phyloP scores from a whole-genome alignment of 2,888 invertebrate genomes.

The Dioctria linearis region DNA sequence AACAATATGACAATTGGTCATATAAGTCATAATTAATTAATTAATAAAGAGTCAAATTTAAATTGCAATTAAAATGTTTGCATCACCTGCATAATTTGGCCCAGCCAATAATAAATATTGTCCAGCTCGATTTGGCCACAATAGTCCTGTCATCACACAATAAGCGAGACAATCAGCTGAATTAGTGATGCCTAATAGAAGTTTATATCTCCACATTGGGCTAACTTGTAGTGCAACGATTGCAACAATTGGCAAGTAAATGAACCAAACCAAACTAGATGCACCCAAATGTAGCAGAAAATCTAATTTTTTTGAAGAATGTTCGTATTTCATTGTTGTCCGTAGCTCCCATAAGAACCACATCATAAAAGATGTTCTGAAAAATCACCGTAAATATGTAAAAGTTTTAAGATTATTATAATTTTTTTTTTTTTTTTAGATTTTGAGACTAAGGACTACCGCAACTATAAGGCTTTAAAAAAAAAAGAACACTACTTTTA shows the following conservation, averaged over 20 bases:
- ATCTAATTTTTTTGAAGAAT: conserved; percentile 87
- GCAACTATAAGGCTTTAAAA: no score
- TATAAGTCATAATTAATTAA: neutral
- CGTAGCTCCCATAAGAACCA: conserved; percentile 87
- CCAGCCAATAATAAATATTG: conserved; percentile 90
- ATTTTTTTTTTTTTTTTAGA: no score
- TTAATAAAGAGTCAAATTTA: conserved; percentile 45
- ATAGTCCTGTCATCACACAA: conserved; percentile 93
- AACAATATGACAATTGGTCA: neutral
- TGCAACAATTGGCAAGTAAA: conserved; percentile 95
- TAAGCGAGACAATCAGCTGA: conserved; percentile 96
- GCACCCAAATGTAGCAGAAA: conserved; percentile 98
- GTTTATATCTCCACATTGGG: conserved; percentile 95
- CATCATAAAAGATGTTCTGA: conserved; percentile 83
- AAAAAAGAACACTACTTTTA: no score
- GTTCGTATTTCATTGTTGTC: conserved; percentile 85
- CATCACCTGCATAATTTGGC: conserved; percentile 76
- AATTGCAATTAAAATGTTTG: no score
- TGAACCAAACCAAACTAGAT: conserved; percentile 98
- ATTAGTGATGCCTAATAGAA: conserved; percentile 93
- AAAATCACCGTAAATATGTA: conserved; percentile 36
- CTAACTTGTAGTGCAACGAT: conserved; percentile 94
- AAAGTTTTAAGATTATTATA: neutral
- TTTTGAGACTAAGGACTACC: no score
- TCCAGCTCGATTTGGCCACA: conserved; percentile 96